phyloP scores from a whole-genome alignment of 2,113 vertebrate genomes.

The Hippolais icterina region DNA sequence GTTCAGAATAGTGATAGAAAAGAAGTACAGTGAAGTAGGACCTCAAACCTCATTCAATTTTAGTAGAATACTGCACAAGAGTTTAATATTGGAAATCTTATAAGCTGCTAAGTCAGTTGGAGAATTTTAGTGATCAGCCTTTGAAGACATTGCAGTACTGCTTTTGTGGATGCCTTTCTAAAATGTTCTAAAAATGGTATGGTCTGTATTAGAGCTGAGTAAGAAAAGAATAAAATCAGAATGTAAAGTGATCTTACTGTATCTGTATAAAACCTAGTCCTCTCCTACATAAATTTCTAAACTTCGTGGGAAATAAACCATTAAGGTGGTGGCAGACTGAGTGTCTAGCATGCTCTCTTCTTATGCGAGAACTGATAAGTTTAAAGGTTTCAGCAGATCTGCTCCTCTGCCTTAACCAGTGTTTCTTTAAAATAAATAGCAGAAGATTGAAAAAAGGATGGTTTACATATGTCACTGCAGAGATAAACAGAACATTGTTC shows the following conservation, averaged over 20 bases:
- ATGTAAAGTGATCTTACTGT: background rate
- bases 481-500: constrained; percentile 4
- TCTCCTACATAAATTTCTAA: background rate
- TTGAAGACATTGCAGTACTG: background rate
- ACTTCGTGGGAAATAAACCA: background rate
- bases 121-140: background rate
- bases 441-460: background rate
- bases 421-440: background rate
- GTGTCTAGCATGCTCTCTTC: background rate
- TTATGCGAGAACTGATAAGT: background rate
- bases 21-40: background rate
- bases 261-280: background rate
- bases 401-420: background rate
- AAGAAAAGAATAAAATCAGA: background rate
- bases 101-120: background rate
- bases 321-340: background rate
- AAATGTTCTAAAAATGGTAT: background rate
- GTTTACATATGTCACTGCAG: background rate
- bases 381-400: background rate
- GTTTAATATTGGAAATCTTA: background rate
- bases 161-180: background rate
- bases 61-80: background rate
- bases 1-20: background rate
- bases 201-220: background rate
- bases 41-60: background rate